Evolutionary conservation across 2,113 vertebrate species (phyloP).

Genomic region (Upupa epops): DNA sequence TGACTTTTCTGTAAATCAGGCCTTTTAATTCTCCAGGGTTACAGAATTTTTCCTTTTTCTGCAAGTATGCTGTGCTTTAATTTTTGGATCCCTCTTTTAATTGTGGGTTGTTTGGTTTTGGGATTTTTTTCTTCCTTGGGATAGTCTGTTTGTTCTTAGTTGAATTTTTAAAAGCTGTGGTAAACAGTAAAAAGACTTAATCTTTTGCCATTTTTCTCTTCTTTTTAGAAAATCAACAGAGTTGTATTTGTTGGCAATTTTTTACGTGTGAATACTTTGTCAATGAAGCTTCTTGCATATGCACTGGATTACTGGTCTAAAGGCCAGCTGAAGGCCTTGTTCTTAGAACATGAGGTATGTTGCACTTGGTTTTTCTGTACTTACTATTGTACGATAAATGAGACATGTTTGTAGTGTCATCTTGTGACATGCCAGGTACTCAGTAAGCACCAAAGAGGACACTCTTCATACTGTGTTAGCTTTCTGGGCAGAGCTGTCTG

Average conservation of each 20-base stretch:
- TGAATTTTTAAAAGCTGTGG: background rate
- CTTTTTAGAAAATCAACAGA: slow-evolving; percentile 83
- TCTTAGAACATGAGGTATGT: slow-evolving; percentile 84
- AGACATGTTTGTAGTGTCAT: background rate
- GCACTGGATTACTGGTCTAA: slow-evolving; percentile 88
- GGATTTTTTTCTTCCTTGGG: background rate
- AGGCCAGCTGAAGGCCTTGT: slow-evolving; percentile 84
- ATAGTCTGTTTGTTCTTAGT: background rate
- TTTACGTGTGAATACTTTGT: slow-evolving; percentile 94
- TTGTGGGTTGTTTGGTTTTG: background rate
- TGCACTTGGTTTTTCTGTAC: background rate
- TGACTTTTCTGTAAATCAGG: background rate
- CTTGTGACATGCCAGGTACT: background rate
- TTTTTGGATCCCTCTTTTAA: background rate
- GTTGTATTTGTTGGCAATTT: slow-evolving; percentile 97
- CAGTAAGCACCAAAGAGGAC: background rate
- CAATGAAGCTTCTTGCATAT: slow-evolving; percentile 94
- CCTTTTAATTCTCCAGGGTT: background rate
- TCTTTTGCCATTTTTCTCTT: background rate
- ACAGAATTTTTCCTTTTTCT: background rate
- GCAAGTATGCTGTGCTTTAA: background rate
- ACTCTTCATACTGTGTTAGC: background rate
- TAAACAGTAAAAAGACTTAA: slow-evolving; percentile 13
- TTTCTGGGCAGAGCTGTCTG: background rate
- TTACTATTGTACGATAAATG: background rate